Evolutionary conservation across 2,888 invertebrate species (phyloP), one percentile per base, ranked within the genome.

Genomic region (Cantharis lateralis): DNA sequence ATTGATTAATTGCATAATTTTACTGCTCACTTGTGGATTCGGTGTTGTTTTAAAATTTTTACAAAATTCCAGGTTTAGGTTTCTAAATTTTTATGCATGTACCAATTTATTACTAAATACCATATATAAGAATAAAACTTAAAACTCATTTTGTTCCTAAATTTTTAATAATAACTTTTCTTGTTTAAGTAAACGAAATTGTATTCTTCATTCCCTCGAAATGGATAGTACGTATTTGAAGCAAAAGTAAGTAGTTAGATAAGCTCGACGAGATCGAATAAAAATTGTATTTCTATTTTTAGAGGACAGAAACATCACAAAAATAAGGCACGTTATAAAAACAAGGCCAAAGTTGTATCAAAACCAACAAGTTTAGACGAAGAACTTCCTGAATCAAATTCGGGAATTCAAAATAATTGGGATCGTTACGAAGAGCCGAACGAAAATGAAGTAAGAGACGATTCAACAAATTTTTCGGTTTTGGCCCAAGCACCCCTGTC

Each of bases 401-500:
- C 16, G 18, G 26, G n/a, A 10, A 18, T 71, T 62, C 7, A 66
- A 72, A 81, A 79, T 20, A 83, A 83, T 76, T 81, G 80, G 82
- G 74, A 81, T 69, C 77, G 82, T 71, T 83, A 83, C 63, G 79
- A 80, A 68, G 76, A 79, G 15, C 78, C 68, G 10, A 75, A 80
- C 20, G 81, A 80, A 16, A 77, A 77, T n/a, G 77, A 76, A 63
- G 32, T 63, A n/a, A 69, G 64, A 32, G 75, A 76, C n/a, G 73
- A 70, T 10, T 77, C 74, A 7, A 79, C 75, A 18, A 82, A 83
- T 75, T 83, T 82, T 74, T 72, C 81, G 18, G 15, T 80, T 18
- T 64, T 83, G 28, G 80, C 82, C 68, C 75, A 82, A 70, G 82
- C 81, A 1, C 82, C 83, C n/a, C 76, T 82, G 18, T 81, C 82